Evolutionary conservation across 2,888 invertebrate species (phyloP), one percentile per base, ranked within the genome.

Genomic region (Brenthis ino): DNA sequence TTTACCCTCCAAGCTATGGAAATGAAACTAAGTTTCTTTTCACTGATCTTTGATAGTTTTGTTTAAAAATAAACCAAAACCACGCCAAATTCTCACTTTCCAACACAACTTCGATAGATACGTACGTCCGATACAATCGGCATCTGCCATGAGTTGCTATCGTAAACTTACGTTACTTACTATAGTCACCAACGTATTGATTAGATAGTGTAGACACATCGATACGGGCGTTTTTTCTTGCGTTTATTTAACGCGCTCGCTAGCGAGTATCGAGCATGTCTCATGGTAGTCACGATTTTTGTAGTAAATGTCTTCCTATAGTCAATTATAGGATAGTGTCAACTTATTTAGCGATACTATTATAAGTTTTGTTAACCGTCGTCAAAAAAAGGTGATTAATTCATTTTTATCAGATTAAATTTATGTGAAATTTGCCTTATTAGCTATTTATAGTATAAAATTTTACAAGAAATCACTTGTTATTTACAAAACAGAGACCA

Each of bases 271-370:
- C 57, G 43, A 51, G 16, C 33, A 16, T 53, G 16, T 51, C 61
- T 37, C 33, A 53, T 61, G 61, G 61, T 20, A 37, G 37, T 51
- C 51, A 37, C 20, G 61, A 50, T 61, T 51, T 33, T 50, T 61
- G 16, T 61, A 61, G 61, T 61, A 61, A 61, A 61, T 83, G 90
- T 89, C 89, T 89, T 89, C 89, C 87, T 86, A 80, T 87, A 72
- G 67, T 60, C 60, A 67, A 67, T 67, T 69, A 72, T 72, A 72
- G 71, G 71, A 47, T 66, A 69, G 48, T 65, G 37, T 51, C 55
- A 65, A 63, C 55, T 67, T 55, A 61, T 61, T 53, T 61, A 61
- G 61, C 37, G 20, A 61, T 61, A 61, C 43, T 67, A 61, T 33
- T 54, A 53, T 67, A 61, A 67, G 67, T 55, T 60, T 61, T 53